Evolutionary conservation across 2,797 vertebrate genomes (phyloP), one percentile per base, ranked within the genome.

Genomic region (Betta splendens): DNA sequence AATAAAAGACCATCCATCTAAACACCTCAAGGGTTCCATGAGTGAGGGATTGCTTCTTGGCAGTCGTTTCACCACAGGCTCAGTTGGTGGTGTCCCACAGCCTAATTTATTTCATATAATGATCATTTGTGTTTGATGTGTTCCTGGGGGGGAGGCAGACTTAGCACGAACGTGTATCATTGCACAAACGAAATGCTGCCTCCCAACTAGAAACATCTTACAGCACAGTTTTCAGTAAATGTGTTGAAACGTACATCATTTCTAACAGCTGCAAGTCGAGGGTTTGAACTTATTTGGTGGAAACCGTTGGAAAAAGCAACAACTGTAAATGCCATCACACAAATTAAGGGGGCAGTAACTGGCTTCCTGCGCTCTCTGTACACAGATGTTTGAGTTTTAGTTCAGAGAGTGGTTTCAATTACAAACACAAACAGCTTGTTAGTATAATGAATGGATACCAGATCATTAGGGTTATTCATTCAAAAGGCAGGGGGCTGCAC

Each of bases 401-500:
- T 44, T 83, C 49, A 37, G 76, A 70, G 64, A 56, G 77, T 63
- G 65, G 37, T 37, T 17, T 44, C 11, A 39, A 29, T 31, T 7
- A 28, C 21, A 68, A 75, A 65, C 22, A 43, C n/a, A 64, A 44
- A 52, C 33, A 38, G 25, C 68, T 36, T n/a, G 3, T 12, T n/a
- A 52, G 38, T 35, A 22, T 4, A 31, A 31, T 13, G 9, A 31
- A 31, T 31, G 4, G 12, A 53, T 35, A 20, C 33, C 58, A 38
- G 20, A 49, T 46, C 29, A 16, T 29, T 23, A 47, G 38, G 16
- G 38, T 25, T 35, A 49, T 33, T 20, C 59, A 36, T 69, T 66
- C 20, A 43, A 44, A 75, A 84, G 75, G 47, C 66, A 86, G 80
- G 75, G 64, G 83, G 80, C 72, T 87, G 85, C 79, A 85, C 56